Percentiles rank a stretch among this genome's conserved stretches.
These are phyloP conservation scores for Pachyseris speciosa DNA, from an alignment of 64 coral and sea anemone species.

Conservation along the genomic window DNA sequence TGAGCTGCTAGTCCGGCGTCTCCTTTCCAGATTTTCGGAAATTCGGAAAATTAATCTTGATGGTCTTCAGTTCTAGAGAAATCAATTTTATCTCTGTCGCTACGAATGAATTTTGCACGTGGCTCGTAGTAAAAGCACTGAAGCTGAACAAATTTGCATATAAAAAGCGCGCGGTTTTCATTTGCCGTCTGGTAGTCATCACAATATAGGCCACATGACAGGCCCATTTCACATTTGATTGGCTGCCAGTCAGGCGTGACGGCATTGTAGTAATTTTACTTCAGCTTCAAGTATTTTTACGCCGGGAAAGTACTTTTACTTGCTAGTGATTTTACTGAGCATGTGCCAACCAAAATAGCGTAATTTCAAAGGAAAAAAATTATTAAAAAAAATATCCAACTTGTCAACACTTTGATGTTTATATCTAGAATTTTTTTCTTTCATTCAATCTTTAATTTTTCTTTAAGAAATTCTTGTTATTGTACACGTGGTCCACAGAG, in stretches of 20 bases:
- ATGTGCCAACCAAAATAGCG: not conserved
- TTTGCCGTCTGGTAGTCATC: not conserved
- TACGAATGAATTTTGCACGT: not conserved
- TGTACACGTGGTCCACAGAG: no score
- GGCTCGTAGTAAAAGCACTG: slow-evolving; percentile 15
- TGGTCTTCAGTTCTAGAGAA: no score
- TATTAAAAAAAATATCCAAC: not conserved
- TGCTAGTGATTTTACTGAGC: slow-evolving; percentile 10
- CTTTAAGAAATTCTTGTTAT: no score
- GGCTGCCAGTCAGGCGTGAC: not conserved
- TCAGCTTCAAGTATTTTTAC: not conserved
- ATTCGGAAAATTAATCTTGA: no score
- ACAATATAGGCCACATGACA: not conserved
- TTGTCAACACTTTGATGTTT: not conserved
- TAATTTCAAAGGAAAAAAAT: not conserved
- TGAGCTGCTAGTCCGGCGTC: no score
- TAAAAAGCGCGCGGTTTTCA: slow-evolving; percentile 22
- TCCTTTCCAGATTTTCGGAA: no score
- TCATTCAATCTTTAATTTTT: not conserved
- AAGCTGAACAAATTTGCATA: not conserved
- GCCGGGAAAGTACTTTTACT: slow-evolving; percentile 35
- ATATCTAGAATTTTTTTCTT: not conserved
- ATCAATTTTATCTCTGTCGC: no score
- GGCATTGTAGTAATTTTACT: not conserved
- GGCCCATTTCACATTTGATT: no score